A percentile compares a stretch with the other conserved stretches of the same genome.
These are phyloP conservation scores for Himalopsyche anomala DNA, from an alignment of 2,888 invertebrate genomes.

Conservation along the genomic window DNA sequence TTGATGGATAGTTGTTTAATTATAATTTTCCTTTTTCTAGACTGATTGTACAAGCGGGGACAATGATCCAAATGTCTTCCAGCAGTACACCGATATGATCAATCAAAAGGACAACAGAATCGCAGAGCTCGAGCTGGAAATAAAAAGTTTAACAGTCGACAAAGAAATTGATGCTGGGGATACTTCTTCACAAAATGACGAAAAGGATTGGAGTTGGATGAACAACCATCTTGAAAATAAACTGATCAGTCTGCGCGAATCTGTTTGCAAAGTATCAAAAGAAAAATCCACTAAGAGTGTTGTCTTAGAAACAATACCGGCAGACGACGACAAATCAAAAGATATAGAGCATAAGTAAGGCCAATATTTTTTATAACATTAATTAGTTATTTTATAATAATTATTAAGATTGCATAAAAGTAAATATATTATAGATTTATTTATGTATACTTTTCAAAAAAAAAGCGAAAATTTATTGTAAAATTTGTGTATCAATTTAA, in stretches of 20 bases:
- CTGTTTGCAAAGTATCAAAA: constrained; percentile 14
- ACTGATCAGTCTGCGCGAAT: constrained; percentile 49
- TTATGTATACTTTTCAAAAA: too few species aligned
- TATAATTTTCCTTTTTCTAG: not conserved
- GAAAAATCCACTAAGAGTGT: not conserved
- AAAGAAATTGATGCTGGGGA: constrained; percentile 69
- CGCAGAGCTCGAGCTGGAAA: constrained; percentile 74
- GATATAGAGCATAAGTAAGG: not conserved
- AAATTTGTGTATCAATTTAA: too few species aligned
- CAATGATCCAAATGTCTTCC: not conserved
- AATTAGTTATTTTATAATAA: too few species aligned
- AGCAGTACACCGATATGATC: constrained; percentile 4
- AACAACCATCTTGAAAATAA: constrained; percentile 54
- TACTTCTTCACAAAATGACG: constrained; percentile 68
- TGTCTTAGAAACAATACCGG: not conserved
- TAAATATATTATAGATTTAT: too few species aligned
- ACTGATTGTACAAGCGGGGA: constrained; percentile 9
- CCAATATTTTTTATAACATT: too few species aligned
- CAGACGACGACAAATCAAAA: not conserved
- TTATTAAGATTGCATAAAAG: too few species aligned
- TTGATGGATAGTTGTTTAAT: too few species aligned
- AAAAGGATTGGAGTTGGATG: constrained; percentile 68
- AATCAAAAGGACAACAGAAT: constrained; percentile 75
- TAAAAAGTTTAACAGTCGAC: constrained; percentile 70
- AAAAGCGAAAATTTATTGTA: too few species aligned